phyloP scores from a whole-genome alignment of 2,888 invertebrate species.

The Ariolimax columbianus region DNA sequence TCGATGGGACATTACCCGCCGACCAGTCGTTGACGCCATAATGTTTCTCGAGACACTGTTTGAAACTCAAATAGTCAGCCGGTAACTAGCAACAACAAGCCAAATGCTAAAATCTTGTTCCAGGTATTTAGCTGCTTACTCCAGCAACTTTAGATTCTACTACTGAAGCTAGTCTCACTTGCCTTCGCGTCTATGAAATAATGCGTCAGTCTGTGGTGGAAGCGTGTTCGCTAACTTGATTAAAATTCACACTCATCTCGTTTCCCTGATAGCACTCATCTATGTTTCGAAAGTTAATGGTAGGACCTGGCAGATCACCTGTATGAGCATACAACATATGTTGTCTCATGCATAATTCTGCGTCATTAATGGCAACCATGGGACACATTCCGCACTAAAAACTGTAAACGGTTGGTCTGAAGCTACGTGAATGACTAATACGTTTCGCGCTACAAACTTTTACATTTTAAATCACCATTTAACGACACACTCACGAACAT shows the following conservation, averaged over 20 bases:
- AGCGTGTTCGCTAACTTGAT: not conserved
- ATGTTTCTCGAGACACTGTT: no score
- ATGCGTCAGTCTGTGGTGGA: not conserved
- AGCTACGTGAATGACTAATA: not conserved
- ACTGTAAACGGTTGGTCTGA: not conserved
- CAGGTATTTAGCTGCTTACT: not conserved
- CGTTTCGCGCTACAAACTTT: not conserved
- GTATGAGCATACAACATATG: not conserved
- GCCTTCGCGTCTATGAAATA: not conserved
- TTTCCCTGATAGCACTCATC: not conserved
- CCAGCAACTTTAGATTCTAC: not conserved
- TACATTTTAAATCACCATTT: no score
- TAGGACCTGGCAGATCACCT: not conserved
- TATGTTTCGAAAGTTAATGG: not conserved
- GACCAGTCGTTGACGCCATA: slow-evolving; percentile 12
- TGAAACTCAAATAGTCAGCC: not conserved
- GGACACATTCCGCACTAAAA: not conserved
- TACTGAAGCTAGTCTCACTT: not conserved
- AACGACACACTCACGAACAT: no score
- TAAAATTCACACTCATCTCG: not conserved
- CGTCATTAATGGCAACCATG: not conserved
- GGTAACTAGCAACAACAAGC: not conserved
- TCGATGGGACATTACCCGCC: not conserved
- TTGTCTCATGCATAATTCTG: not conserved
- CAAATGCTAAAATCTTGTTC: not conserved